Evolutionary conservation across 1,140 invertebrate genomes (phyloP).

Genomic region (Drosophila orena): DNA sequence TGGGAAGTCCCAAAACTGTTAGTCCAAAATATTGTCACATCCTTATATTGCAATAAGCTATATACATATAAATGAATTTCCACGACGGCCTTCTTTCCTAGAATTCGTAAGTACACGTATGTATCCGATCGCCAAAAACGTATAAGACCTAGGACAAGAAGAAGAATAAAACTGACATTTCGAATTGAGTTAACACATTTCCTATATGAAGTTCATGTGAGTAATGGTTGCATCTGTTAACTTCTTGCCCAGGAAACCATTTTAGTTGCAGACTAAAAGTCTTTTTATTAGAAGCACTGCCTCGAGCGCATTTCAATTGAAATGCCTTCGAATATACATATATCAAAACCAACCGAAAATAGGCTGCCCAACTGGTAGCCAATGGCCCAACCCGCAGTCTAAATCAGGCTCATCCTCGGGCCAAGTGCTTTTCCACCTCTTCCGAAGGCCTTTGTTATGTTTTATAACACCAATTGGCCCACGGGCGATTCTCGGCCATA

Average conservation of each 20-base stretch:
- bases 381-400: neutral
- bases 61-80: neutral
- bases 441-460: conserved; percentile 49
- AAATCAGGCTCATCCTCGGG: conserved; percentile 2
- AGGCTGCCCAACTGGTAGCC: conserved; percentile 20
- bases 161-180: too few species aligned
- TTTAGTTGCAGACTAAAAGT: neutral
- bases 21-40: too few species aligned
- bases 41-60: too few species aligned
- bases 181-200: neutral
- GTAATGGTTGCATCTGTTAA: neutral
- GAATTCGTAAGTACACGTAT: too few species aligned
- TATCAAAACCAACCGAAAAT: conserved; percentile 17
- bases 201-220: neutral
- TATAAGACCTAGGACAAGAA: too few species aligned
- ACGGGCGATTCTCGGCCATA: conserved; percentile 62
- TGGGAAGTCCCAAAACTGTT: conserved; percentile 2
- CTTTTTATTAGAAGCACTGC: neutral
- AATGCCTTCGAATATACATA: conserved; percentile 21
- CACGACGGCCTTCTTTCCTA: too few species aligned
- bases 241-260: neutral
- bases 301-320: conserved; percentile 15
- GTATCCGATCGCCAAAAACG: too few species aligned
- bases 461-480: conserved; percentile 72
- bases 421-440: conserved; percentile 2